A percentile compares a stretch with the other conserved stretches of the same genome.
phyloP scores from a whole-genome alignment of 2,888 invertebrate species.

The Ophioninae sp. region DNA sequence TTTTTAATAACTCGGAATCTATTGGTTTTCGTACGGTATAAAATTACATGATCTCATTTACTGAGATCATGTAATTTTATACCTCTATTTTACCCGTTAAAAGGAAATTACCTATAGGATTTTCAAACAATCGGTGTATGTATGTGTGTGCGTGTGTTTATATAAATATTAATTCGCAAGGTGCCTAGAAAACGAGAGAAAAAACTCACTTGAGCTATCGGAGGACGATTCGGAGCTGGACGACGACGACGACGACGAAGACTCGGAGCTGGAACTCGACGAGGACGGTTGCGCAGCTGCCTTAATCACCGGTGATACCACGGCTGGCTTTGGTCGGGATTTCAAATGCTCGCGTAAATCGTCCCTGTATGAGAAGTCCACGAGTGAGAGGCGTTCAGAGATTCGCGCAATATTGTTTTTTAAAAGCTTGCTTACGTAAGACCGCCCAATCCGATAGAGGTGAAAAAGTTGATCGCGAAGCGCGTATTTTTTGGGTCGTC shows the following conservation, averaged over 20 bases:
- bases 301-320: constrained; percentile 65
- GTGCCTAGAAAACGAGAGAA: not conserved
- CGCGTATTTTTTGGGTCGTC: constrained; percentile 98
- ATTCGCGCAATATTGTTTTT: too few relatives aligned
- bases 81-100: too few relatives aligned
- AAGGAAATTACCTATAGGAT: too few relatives aligned
- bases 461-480: constrained; percentile 89
- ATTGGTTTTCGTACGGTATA: too few relatives aligned
- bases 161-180: not conserved
- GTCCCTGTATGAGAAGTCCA: constrained; percentile 82
- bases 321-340: constrained; percentile 84
- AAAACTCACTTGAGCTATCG: constrained; percentile 52
- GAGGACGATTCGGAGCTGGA: constrained; percentile 61
- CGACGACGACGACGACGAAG: constrained; percentile 55
- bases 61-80: too few relatives aligned
- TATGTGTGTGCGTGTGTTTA: too few relatives aligned
- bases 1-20: too few relatives aligned
- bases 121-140: too few relatives aligned
- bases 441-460: constrained; percentile 89
- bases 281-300: constrained; percentile 67
- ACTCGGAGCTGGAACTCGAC: constrained; percentile 70
- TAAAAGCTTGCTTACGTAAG: constrained; percentile 86
- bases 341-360: constrained; percentile 95
- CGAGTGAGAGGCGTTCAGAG: constrained; percentile 3
- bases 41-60: too few relatives aligned